Conservation (phyloP, 1,140 invertebrate species). For the Streblospio benedicti region DNA sequence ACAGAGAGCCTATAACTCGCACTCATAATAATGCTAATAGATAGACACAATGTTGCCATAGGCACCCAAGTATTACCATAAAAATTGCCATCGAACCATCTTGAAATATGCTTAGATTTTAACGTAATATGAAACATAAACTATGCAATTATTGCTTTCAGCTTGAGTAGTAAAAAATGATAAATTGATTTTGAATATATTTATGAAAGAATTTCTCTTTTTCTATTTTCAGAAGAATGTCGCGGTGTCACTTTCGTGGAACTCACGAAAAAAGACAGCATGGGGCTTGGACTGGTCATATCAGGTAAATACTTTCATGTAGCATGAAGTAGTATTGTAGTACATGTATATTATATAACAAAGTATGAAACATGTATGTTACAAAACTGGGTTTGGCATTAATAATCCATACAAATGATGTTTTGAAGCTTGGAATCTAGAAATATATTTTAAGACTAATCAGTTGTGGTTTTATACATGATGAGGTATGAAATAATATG, state of each 20-base stretch:
- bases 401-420: neutral
- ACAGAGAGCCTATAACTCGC: too few species aligned
- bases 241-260: slow-evolving; percentile 32
- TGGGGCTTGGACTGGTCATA: slow-evolving; percentile 39
- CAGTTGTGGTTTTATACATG: neutral
- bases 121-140: too few species aligned
- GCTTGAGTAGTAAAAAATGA: too few species aligned
- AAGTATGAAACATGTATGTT: neutral
- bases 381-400: neutral
- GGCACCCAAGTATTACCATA: too few species aligned
- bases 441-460: neutral
- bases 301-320: slow-evolving; percentile 27
- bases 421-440: neutral
- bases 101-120: too few species aligned
- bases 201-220: too few species aligned
- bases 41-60: too few species aligned
- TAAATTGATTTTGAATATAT: too few species aligned
- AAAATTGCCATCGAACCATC: too few species aligned
- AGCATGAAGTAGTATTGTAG: neutral
- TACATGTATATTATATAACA: neutral
- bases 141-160: too few species aligned
- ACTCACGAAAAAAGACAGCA: slow-evolving; percentile 37
- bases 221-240: slow-evolving; percentile 33
- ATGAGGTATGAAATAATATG: neutral
- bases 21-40: too few species aligned